These are phyloP conservation scores for Cryptotis parvus DNA, from an alignment of 2,113 vertebrate species.

Conservation along the genomic window DNA sequence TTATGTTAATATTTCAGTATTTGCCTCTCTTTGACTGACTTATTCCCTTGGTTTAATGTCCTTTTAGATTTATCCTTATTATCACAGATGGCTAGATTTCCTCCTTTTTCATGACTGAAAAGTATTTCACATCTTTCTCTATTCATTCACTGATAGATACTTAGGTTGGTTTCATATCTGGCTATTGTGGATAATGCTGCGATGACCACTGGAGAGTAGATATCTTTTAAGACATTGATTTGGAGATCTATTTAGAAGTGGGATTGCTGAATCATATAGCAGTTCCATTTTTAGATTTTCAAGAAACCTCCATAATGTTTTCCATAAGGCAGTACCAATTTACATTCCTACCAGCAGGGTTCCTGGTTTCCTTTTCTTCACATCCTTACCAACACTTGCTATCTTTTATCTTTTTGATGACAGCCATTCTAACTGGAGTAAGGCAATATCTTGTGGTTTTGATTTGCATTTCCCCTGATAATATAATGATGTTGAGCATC, in stretches of 20 bases:
- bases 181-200: neutral
- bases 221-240: neutral
- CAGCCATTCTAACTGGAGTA: neutral
- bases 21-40: neutral
- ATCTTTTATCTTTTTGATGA: constrained; percentile 37
- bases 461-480: constrained; percentile 49
- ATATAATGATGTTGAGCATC: constrained; percentile 12
- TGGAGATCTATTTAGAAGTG: neutral
- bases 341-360: constrained; percentile 22
- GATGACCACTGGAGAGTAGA: neutral
- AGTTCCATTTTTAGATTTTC: constrained; percentile 12
- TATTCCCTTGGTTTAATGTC: neutral
- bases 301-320: neutral
- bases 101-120: neutral
- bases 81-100: neutral
- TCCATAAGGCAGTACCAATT: constrained; percentile 20
- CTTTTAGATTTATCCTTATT: neutral
- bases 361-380: constrained; percentile 5
- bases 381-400: neutral
- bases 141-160: neutral
- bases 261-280: neutral
- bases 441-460: constrained; percentile 41
- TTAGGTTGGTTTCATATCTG: neutral
- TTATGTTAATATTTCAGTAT: neutral
- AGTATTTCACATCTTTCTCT: neutral